Percentiles rank a stretch among this genome's conserved stretches.
Conservation (phyloP, 2,113 vertebrate genomes). For the Pycnonotus jocosus region DNA sequence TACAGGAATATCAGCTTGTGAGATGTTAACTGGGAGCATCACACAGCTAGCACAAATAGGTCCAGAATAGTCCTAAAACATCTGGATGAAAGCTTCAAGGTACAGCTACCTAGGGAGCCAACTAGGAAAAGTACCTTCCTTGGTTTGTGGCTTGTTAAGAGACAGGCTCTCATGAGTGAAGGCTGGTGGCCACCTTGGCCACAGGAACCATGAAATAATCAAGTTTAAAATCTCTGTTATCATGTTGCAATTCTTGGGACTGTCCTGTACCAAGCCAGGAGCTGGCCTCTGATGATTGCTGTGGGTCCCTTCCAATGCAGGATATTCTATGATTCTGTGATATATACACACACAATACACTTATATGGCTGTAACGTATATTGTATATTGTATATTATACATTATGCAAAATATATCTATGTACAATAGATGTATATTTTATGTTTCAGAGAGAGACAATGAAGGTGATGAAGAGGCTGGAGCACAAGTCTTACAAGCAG, state of each 20-base stretch:
- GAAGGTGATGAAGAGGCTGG: too few species aligned
- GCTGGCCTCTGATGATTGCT: background rate
- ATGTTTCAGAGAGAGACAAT: too few species aligned
- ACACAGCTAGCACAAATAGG: background rate
- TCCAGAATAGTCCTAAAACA: background rate
- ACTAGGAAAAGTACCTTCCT: background rate
- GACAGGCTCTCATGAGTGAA: background rate
- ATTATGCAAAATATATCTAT: too few species aligned
- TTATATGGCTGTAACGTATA: too few species aligned
- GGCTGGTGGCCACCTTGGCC: background rate
- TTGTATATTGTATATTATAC: too few species aligned
- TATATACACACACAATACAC: too few species aligned
- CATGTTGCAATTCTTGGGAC: background rate
- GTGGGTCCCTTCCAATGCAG: background rate
- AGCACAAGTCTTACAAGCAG: too few species aligned
- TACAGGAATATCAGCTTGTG: fast-evolving
- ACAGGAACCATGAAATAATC: background rate
- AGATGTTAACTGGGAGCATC: fast-evolving
- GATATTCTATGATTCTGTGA: too few species aligned
- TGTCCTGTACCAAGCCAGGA: background rate
- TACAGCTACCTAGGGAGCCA: background rate
- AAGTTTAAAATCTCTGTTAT: background rate
- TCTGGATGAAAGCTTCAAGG: background rate
- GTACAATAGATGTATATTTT: too few species aligned
- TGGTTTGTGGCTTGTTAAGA: background rate